Evolutionary conservation across 2,888 invertebrate genomes (phyloP).

Genomic region (Leucozona laternaria): DNA sequence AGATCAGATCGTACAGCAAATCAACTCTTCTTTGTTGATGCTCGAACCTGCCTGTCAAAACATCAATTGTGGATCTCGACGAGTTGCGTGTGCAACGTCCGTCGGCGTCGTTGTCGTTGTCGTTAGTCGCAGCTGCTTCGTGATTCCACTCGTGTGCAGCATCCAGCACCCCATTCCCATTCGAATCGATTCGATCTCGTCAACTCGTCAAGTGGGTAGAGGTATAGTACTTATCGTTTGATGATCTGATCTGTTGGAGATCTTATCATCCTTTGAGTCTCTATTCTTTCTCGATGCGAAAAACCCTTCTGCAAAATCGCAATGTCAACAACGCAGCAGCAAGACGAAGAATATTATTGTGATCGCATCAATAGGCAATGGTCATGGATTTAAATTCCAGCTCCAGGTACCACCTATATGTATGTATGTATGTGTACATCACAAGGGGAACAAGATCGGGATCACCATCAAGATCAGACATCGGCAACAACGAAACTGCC

Average conservation of each 20-base stretch:
- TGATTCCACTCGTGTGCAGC: conserved; percentile 15
- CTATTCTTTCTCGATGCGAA: neutral
- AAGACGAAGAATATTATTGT: conserved; percentile 39
- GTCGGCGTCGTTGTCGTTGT: neutral
- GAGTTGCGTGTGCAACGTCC: conserved; percentile 21
- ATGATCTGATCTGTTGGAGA: conserved; percentile 71
- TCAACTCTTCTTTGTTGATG: conserved; percentile 68
- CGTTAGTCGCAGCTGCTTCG: conserved; percentile 25
- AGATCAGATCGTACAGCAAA: conserved; percentile 43
- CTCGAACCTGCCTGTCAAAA: conserved; percentile 73
- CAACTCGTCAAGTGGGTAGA: conserved; percentile 59
- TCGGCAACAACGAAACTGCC: conserved; percentile 30
- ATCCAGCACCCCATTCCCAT: neutral
- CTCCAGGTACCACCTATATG: conserved; percentile 30
- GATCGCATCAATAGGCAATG: conserved; percentile 54
- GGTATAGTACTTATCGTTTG: conserved; percentile 60
- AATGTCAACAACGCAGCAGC: conserved; percentile 67
- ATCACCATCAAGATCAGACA: conserved; percentile 35
- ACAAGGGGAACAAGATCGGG: conserved; percentile 24
- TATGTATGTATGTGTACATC: no score
- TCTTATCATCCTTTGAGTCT: conserved; percentile 59
- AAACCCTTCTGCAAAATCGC: conserved; percentile 67
- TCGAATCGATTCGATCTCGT: conserved; percentile 51
- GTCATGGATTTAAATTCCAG: conserved; percentile 23
- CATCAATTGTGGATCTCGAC: conserved; percentile 65